Conservation (phyloP, 1,140 invertebrate genomes). For the Pogonomyrmex barbatus region DNA sequence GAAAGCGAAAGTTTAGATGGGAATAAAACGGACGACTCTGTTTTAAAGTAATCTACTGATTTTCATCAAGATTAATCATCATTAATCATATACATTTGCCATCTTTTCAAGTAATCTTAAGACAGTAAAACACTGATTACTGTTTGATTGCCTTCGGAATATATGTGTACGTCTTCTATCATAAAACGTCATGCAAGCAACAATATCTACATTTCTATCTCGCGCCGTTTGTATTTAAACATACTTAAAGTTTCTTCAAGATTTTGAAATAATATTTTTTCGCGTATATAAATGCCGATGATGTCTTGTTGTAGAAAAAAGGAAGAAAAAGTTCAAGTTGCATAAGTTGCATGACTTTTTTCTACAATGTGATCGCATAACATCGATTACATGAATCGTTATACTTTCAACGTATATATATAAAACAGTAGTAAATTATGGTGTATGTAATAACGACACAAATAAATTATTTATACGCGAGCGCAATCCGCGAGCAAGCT, state of each 20-base stretch:
- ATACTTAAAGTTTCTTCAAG: neutral
- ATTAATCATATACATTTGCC: constrained; percentile 15
- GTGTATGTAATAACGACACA: neutral
- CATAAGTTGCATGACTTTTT: neutral
- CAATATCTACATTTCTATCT: neutral
- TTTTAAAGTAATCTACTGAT: neutral
- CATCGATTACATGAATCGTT: neutral
- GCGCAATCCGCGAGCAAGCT: neutral
- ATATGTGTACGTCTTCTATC: neutral
- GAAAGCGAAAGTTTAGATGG: constrained; percentile 38
- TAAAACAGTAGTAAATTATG: neutral
- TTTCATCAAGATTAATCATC: constrained; percentile 32
- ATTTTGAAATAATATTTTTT: neutral
- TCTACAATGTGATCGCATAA: neutral
- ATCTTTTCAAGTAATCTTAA: neutral
- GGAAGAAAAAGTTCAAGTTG: neutral
- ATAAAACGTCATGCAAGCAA: neutral
- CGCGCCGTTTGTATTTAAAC: neutral
- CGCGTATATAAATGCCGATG: neutral
- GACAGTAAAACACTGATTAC: neutral
- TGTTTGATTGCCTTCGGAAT: neutral
- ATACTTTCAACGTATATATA: neutral
- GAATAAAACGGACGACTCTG: neutral
- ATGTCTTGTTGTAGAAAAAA: neutral
- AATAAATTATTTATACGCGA: constrained; percentile 52